Conservation (phyloP, 2,113 vertebrate genomes). For the Gnathonemus longibarbis region DNA sequence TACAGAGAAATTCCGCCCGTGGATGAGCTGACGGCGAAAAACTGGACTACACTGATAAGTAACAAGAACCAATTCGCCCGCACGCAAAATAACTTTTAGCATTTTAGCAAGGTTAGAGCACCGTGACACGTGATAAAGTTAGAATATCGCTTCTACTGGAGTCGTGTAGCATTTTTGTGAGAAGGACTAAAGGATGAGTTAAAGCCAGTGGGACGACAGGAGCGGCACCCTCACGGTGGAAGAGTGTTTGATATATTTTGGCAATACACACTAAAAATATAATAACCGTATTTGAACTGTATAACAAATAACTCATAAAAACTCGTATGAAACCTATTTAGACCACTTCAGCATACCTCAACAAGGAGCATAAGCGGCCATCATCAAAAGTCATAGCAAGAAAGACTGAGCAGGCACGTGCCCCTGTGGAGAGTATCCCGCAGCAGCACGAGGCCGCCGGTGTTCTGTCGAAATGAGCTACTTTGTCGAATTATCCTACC, state of each 20-base stretch:
- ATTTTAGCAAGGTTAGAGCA: too few species aligned
- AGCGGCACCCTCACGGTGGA: neutral
- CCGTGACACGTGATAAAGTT: too few species aligned
- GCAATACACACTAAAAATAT: neutral
- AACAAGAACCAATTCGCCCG: neutral
- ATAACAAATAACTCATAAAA: neutral
- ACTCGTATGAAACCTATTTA: neutral
- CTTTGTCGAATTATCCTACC: too few species aligned
- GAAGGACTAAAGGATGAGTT: neutral
- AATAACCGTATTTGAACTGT: neutral
- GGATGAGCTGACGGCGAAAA: neutral
- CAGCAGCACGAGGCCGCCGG: neutral
- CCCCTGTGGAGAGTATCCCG: neutral
- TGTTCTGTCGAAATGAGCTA: too few species aligned
- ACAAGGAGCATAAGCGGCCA: neutral
- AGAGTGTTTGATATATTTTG: neutral
- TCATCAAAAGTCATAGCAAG: neutral
- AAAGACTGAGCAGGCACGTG: neutral
- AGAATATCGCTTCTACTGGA: neutral
- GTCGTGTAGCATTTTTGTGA: neutral
- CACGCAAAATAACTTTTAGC: neutral
- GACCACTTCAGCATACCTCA: neutral
- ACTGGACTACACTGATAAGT: neutral
- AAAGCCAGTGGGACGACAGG: neutral
- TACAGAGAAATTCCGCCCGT: neutral